phyloP scores from a whole-genome alignment of 2,888 invertebrate genomes.

The Oligia latruncula region DNA sequence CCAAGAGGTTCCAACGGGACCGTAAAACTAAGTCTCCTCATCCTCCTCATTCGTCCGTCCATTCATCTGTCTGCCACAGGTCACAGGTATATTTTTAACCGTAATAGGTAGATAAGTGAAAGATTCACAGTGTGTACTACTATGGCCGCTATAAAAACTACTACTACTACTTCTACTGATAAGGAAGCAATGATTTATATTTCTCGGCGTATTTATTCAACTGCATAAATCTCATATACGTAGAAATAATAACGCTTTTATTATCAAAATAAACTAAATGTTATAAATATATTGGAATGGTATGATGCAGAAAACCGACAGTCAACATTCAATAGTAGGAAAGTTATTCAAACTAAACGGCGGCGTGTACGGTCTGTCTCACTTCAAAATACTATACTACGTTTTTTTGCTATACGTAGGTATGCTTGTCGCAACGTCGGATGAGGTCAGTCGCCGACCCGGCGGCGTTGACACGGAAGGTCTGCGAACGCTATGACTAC shows the following conservation, averaged over 20 bases:
- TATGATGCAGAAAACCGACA: neutral
- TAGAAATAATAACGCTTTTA: neutral
- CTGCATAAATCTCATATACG: no score
- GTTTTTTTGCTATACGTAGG: neutral
- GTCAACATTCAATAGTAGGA: neutral
- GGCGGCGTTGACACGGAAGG: neutral
- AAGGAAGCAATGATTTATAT: neutral
- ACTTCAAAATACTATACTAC: neutral
- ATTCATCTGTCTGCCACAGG: neutral
- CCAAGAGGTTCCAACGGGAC: neutral
- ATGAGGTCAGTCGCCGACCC: conserved; percentile 2
- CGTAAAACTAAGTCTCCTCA: neutral
- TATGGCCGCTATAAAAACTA: neutral
- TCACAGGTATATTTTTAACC: neutral
- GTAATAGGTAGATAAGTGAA: neutral
- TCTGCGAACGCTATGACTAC: neutral
- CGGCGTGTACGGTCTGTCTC: neutral
- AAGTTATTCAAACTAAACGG: conserved; percentile 14
- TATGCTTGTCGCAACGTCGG: neutral
- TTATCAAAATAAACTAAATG: neutral
- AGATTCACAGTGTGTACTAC: neutral
- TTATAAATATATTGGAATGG: no score
- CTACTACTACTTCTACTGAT: neutral
- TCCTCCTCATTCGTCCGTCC: neutral
- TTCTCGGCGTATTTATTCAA: neutral